These are phyloP conservation scores for Ylistrum balloti DNA, from an alignment of 1,140 invertebrate genomes.

Conservation along the genomic window DNA sequence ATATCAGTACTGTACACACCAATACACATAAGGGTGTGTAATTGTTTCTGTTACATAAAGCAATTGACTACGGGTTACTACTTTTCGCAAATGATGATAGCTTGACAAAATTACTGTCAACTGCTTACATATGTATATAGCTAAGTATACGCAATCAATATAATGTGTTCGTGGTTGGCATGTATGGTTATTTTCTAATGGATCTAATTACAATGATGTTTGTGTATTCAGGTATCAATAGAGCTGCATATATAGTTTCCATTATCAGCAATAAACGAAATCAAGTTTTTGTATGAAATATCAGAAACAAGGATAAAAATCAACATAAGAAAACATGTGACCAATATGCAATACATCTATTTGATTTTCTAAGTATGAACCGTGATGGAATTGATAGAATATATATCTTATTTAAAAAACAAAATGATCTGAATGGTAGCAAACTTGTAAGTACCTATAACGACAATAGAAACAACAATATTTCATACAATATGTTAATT, in stretches of 20 bases:
- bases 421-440: too few species aligned
- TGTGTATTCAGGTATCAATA: background rate
- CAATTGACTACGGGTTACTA: background rate
- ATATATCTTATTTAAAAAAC: background rate
- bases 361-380: background rate
- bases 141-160: background rate
- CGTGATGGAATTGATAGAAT: background rate
- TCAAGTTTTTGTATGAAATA: background rate
- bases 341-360: background rate
- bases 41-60: background rate
- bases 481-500: too few species aligned
- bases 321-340: background rate
- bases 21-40: background rate
- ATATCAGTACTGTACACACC: background rate
- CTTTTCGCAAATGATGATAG: background rate
- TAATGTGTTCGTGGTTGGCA: background rate
- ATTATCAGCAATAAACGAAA: background rate
- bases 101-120: background rate
- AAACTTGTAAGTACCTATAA: too few species aligned
- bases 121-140: background rate
- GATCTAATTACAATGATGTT: background rate
- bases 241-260: constrained; percentile 20
- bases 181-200: background rate
- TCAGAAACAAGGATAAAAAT: background rate
- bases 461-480: too few species aligned